Base-by-base conservation (phyloP, 2,888 invertebrate species). In the Aleiodes alternator region DNA sequence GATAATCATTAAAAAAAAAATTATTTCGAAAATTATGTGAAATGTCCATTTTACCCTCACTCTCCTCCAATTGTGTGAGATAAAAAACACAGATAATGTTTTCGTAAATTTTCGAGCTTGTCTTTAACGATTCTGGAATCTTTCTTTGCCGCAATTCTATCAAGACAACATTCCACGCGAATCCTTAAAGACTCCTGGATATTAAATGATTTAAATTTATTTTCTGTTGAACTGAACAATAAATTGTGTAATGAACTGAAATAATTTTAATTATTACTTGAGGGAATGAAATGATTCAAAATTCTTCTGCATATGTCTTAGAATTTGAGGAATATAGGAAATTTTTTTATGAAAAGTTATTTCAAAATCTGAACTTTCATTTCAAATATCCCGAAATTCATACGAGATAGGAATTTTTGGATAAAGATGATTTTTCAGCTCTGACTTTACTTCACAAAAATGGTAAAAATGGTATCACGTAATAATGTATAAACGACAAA, bases 61-160 rank as follows among this genome's bases (percentile, higher is more conserved):
- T 55, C 11, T 55, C 12, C 14, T 6, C 14, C 11, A 0, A 43
- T 43, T 43, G 43, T 43, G 43, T 43, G 9, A 43, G 9, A 9
- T 43, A 57, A 5, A 12, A 34, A 38, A 34, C 23, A 2, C 14
- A 59, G 31, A 59, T 59, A 9, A 43, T 43, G 4, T 43, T 3
- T n/a, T 57, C 29, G 5, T 31, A 4, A 14, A 34, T 29, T 31
- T 31, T 12, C 29, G 56, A 43, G 12, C 31, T 57, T 0, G 57
- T 59, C 59, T 59, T 59, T 59, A 59, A 59, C 34, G 59, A 59
- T 59, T 59, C 59, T 59, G 59, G 59, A 59, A 59, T 59, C n/a
- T 59, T 31, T 59, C 31, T 59, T 31, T 38, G 31, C 34, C n/a
- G 3, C 38, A 34, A n/a, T 56, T 56, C n/a, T 14, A 51, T 59